Evolutionary conservation across 2,888 invertebrate genomes (phyloP).

Genomic region (Candidula unifasciata): DNA sequence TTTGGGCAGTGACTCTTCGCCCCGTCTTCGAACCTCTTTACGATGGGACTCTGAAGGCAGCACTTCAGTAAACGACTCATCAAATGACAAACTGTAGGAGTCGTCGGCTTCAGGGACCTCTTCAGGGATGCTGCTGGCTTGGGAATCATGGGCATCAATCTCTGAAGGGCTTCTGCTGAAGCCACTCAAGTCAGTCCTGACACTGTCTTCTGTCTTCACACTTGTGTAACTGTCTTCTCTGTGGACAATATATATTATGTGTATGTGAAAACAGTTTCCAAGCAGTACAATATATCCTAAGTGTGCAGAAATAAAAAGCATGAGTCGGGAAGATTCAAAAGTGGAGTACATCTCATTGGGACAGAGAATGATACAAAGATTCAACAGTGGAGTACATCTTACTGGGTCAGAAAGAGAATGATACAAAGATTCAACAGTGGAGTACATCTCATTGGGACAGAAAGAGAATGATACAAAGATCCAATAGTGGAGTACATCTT

Average conservation of each 20-base stretch:
- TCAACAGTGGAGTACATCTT: no score
- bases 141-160: constrained; percentile 62
- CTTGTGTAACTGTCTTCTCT: constrained; percentile 11
- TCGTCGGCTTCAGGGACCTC: constrained; percentile 53
- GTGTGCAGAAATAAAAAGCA: no score
- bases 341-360: no score
- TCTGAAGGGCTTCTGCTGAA: constrained; percentile 63
- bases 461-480: no score
- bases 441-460: no score
- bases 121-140: constrained; percentile 57
- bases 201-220: constrained; percentile 61
- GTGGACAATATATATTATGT: neutral
- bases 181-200: constrained; percentile 54
- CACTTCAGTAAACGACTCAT: constrained; percentile 74
- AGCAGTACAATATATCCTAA: no score
- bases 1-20: constrained; percentile 21
- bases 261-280: neutral
- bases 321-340: no score
- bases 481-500: no score
- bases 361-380: no score
- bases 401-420: no score
- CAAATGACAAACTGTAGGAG: constrained; percentile 66
- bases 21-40: constrained; percentile 61
- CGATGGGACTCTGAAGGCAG: constrained; percentile 75
- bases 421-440: no score